Conservation (phyloP, 1,140 invertebrate genomes). For the Diplogasteroides magnus region DNA sequence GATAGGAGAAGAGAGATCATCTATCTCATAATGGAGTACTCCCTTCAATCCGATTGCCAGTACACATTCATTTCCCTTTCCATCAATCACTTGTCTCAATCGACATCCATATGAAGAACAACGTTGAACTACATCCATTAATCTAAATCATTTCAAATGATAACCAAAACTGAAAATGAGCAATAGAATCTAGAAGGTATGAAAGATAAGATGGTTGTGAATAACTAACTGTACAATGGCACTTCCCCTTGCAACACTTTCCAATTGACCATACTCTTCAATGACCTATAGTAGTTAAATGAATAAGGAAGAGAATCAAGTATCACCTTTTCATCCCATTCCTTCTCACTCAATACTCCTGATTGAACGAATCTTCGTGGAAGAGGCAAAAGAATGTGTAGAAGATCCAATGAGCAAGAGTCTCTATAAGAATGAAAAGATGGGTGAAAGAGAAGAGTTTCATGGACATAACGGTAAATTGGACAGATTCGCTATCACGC, state of each 20-base stretch:
- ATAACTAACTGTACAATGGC: too few relatives aligned
- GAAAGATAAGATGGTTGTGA: too few relatives aligned
- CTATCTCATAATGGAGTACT: background rate
- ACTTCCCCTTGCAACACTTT: too few relatives aligned
- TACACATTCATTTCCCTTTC: background rate
- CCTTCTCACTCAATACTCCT: background rate
- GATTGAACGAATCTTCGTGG: background rate
- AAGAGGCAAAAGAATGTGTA: background rate
- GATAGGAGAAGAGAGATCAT: background rate
- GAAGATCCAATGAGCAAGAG: background rate
- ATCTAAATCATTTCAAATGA: background rate
- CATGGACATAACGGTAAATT: background rate
- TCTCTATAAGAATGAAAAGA: background rate
- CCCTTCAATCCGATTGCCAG: background rate
- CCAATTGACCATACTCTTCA: background rate
- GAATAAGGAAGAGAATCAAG: too few relatives aligned
- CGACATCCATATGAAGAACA: too few relatives aligned
- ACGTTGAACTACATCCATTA: too few relatives aligned
- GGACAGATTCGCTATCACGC: too few relatives aligned
- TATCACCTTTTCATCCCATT: background rate
- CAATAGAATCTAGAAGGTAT: too few relatives aligned
- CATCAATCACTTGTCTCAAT: background rate
- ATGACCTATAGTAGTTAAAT: too few relatives aligned
- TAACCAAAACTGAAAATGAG: too few relatives aligned
- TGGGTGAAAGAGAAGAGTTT: background rate